Evolutionary conservation across 2,888 invertebrate genomes (phyloP).

Genomic region (Elmis aenea): DNA sequence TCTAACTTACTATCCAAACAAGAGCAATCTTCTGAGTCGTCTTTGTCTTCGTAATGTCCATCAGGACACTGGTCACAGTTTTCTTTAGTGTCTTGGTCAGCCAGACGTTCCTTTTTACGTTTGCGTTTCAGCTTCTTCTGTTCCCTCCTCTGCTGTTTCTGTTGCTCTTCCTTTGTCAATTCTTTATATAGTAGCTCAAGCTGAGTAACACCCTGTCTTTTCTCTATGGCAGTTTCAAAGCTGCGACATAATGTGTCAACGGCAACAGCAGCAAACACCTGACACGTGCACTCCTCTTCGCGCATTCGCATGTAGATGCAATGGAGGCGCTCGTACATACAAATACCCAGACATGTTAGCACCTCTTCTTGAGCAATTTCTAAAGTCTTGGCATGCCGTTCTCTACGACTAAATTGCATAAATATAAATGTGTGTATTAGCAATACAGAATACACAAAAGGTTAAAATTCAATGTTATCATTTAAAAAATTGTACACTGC

Average conservation of each 20-base stretch:
- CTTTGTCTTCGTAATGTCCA: conserved; percentile 41
- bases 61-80: conserved; percentile 20
- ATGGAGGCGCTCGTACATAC: conserved; percentile 85
- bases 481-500: too few species aligned
- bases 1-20: conserved; percentile 22
- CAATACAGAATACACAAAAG: not conserved
- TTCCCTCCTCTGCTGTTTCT: conserved; percentile 79
- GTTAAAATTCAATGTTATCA: not conserved
- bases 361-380: conserved; percentile 97
- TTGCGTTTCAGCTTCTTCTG: conserved; percentile 76
- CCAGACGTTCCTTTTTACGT: conserved; percentile 65
- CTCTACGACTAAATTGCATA: conserved; percentile 59
- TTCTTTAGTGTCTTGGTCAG: conserved; percentile 45
- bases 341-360: conserved; percentile 88
- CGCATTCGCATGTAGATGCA: conserved; percentile 79
- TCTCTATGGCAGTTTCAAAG: conserved; percentile 86
- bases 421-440: not conserved
- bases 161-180: conserved; percentile 79
- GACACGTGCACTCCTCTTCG: conserved; percentile 92
- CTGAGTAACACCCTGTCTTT: conserved; percentile 76
- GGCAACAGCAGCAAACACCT: conserved; percentile 83
- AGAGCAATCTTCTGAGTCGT: conserved; percentile 28
- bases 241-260: conserved; percentile 83
- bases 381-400: conserved; percentile 92
- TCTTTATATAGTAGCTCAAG: conserved; percentile 84